Base-by-base conservation (phyloP, 1,140 invertebrate species). In the Drosophila sucinea region DNA sequence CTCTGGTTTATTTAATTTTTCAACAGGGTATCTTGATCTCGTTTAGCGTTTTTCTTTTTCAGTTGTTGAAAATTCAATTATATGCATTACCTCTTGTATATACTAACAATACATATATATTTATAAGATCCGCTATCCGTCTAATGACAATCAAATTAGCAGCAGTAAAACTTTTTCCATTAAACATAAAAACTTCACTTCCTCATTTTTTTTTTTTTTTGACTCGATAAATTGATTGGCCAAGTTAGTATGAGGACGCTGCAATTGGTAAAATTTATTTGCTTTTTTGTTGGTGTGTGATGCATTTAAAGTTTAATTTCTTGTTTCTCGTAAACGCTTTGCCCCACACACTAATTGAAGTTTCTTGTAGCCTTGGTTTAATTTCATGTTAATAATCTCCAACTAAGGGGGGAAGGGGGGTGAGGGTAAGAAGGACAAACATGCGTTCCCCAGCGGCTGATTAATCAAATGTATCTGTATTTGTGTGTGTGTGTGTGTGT, bases 21-120 rank as follows among this genome's bases (percentile, higher is more conserved):
- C 8, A 1, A 47, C 0, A 51, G 23, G 44, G 7, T 51, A 51
- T 10, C 44, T 25, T 1, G 6, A 51, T 10, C 23, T 51, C 44
- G 44, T 2, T 38, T 38, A 10, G 8, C 10, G 73, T 54, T 71
- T 77, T 67, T 35, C n/a, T 41, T 60, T 61, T 87, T 86, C 87
- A 86, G 82, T 86, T 87, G 67, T 82, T 90, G 74, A 81, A 90
- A 90, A 90, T 90, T 90, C 87, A 90, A 90, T 90, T 90, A 90
- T 90, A 80, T 81, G 89, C 80, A 85, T 90, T 87, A 84, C 70
- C 81, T 90, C 79, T 70, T 41, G 66, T 65, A 58, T 60, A 60
- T 60, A 56, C 51, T 60, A 65, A 54, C 33, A 44, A 57, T 44
- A 29, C 32, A 27, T 47, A 77, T 65, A 79, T 73, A 55, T 64